These are phyloP conservation scores for Aurelia sp. DNA, from an alignment of 30 jellyfish, hydroid and myxozoan species.

Conservation along the genomic window DNA sequence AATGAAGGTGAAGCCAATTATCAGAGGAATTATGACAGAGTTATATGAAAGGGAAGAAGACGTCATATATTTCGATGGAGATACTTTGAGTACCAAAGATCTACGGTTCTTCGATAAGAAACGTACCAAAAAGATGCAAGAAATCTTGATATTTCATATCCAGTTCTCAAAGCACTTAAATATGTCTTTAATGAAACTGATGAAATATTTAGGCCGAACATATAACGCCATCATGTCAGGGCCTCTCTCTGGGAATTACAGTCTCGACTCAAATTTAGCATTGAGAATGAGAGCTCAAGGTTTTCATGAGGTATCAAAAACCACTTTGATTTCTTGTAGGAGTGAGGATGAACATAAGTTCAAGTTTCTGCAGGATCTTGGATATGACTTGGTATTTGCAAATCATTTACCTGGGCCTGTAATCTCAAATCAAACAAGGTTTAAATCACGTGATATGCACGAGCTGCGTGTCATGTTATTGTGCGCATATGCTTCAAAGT, in stretches of 20 bases:
- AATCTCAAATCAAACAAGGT: too few relatives aligned
- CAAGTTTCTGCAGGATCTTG: constrained; percentile 44
- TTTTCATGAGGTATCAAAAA: constrained; percentile 31
- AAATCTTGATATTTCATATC: constrained; percentile 69
- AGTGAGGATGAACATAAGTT: constrained; percentile 34
- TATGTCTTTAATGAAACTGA: constrained; percentile 24
- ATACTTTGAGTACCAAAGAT: constrained; percentile 82
- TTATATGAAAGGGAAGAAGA: constrained; percentile 72
- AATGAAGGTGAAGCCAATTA: constrained; percentile 70
- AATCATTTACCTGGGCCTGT: constrained; percentile 1
- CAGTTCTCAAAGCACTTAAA: constrained; percentile 75
- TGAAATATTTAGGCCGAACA: constrained; percentile 48
- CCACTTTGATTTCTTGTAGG: constrained; percentile 51
- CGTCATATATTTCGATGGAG: constrained; percentile 77
- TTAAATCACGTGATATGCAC: constrained; percentile 20
- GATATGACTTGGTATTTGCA: constrained; percentile 62
- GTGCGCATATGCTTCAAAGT: constrained; percentile 87
- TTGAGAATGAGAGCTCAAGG: constrained; percentile 26
- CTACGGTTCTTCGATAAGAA: constrained; percentile 80
- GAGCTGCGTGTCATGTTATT: constrained; percentile 58
- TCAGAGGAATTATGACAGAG: constrained; percentile 87
- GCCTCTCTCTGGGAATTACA: constrained; percentile 34
- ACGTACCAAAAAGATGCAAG: constrained; percentile 76
- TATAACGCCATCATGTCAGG: constrained; percentile 83
- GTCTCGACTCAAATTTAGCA: constrained; percentile 11